A percentile compares a stretch with the other conserved stretches of the same genome.
Conservation (phyloP, 2,113 vertebrate species). For the Ammospiza caudacuta region DNA sequence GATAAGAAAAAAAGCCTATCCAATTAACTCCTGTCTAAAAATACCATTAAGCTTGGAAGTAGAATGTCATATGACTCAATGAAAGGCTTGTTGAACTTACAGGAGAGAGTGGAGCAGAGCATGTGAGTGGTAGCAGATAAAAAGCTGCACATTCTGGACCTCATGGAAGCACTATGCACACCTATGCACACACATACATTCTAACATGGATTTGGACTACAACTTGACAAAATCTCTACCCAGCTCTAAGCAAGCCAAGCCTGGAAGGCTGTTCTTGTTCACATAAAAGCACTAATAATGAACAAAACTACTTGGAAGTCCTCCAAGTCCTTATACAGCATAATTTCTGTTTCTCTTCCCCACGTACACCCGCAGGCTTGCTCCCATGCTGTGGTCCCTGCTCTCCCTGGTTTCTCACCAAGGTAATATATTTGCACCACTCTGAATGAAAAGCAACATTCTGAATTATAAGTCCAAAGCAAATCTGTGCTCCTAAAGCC, state of each 20-base stretch:
- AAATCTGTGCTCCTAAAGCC: slow-evolving; percentile 19
- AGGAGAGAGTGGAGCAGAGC: not conserved
- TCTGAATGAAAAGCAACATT: slow-evolving; percentile 34
- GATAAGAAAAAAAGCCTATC: slow-evolving; percentile 33
- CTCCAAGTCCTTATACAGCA: slow-evolving; percentile 64
- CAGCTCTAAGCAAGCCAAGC: slow-evolving; percentile 45
- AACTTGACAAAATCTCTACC: slow-evolving; percentile 46
- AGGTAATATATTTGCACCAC: slow-evolving; percentile 25
- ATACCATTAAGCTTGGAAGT: slow-evolving; percentile 56
- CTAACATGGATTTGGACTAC: not conserved
- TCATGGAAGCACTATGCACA: not conserved
- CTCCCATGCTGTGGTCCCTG: not conserved
- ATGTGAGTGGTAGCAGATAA: slow-evolving; percentile 23
- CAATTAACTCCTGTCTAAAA: slow-evolving; percentile 70
- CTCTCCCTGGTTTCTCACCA: slow-evolving; percentile 39
- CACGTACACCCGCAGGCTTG: not conserved
- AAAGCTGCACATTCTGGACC: slow-evolving; percentile 3
- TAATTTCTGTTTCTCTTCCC: slow-evolving; percentile 57
- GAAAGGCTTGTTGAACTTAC: slow-evolving; percentile 58
- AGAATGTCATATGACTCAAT: slow-evolving; percentile 59
- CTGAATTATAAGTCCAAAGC: slow-evolving; percentile 39
- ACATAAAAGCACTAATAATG: slow-evolving; percentile 74
- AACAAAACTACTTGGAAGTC: slow-evolving; percentile 67
- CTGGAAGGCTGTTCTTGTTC: slow-evolving; percentile 69
- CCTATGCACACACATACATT: not conserved